Base-by-base conservation (phyloP, 2,888 invertebrate genomes). In the Vanessa cardui region DNA sequence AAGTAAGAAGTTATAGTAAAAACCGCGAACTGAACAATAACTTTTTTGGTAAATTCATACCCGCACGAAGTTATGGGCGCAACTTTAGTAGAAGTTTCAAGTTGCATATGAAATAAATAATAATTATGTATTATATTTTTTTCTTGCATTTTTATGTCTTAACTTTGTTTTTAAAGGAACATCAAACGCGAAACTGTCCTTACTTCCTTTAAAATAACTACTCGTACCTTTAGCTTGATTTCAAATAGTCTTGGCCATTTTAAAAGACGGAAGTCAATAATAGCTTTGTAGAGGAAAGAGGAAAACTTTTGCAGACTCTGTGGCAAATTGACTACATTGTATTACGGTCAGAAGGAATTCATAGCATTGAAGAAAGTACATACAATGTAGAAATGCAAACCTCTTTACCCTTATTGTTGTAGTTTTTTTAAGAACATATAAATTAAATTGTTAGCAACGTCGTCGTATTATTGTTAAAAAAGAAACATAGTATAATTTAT, bases 321-420 rank as follows among this genome's bases (percentile, higher is more conserved):
- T 60, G 47, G 66, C 61, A 66, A 66, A 61, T 66, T 56, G 66
- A 61, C 60, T 66, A 66, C 66, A 66, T 66, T 61, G 54, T 66
- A 47, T 66, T 66, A 66, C 61, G 54, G 46, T 54, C 47, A 46
- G 61, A 61, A 39, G 47, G 61, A 54, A 66, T 54, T 61, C 61
- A 47, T 56, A 20, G 54, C 52, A 47, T 61, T 61, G 66, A 54
- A 61, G 46, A 66, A 61, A 61, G 26, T 59, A 59, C 21, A 47
- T 61, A 66, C 26, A 56, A 16, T 54, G 52, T 16, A 31, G n/a
- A 31, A 54, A 31, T 54, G 31, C 15, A 16, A 21, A 16, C 15
- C 31, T 54, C 6, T 54, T 54, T 16, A 12, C 7, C 26, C n/a
- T 54, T 26, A 15, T 6, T 26, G 15, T 26, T 15, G 6, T 49